phyloP scores from a whole-genome alignment of 2,113 vertebrate species.

The Pangasianodon hypophthalmus region DNA sequence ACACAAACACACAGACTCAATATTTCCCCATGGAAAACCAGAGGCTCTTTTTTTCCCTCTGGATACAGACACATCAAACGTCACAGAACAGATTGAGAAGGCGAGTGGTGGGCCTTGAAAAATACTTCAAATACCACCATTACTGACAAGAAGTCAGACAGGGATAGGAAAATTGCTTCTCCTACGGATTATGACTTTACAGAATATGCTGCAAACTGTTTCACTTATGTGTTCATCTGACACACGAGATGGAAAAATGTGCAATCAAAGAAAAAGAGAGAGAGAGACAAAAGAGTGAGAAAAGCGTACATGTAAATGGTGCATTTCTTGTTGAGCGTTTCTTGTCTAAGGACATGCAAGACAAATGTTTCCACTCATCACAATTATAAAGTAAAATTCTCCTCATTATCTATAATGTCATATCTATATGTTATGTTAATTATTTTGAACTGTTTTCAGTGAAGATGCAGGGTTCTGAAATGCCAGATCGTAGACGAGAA shows the following conservation, averaged over 20 bases:
- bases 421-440: background rate
- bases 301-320: background rate
- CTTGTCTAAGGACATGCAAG: background rate
- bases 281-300: background rate
- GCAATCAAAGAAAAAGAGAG: background rate
- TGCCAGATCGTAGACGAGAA: background rate
- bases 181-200: background rate
- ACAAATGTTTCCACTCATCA: background rate
- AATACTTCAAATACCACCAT: conserved; percentile 9
- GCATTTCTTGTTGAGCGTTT: background rate
- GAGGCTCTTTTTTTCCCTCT: conserved; percentile 2
- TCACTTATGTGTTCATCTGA: background rate
- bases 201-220: background rate
- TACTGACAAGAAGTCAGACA: background rate
- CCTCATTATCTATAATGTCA: background rate
- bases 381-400: background rate
- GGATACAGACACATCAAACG: conserved; percentile 25
- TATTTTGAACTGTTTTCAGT: background rate
- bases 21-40: conserved; percentile 38
- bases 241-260: background rate
- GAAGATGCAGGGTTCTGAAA: background rate
- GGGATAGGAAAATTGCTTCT: background rate
- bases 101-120: background rate
- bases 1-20: conserved; percentile 8
- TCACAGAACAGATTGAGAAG: background rate